These are phyloP conservation scores for Pycnonotus jocosus DNA, from an alignment of 2,113 vertebrate genomes.

Conservation along the genomic window DNA sequence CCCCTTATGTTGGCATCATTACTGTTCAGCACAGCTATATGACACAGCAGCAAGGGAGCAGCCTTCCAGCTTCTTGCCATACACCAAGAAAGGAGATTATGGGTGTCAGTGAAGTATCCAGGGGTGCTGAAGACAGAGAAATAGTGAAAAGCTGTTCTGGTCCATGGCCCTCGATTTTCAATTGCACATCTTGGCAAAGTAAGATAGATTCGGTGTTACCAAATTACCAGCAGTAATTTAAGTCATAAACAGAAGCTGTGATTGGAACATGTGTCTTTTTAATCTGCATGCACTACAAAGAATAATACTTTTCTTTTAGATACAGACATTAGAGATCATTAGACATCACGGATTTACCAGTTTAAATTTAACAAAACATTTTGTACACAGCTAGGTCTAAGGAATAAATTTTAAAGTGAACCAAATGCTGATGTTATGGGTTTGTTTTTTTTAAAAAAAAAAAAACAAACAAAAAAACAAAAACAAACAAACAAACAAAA, in stretches of 20 bases:
- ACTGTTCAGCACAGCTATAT: background rate
- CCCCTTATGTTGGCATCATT: background rate
- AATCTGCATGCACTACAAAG: background rate
- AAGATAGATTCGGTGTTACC: background rate
- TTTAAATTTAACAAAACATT: background rate
- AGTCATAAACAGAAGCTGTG: background rate
- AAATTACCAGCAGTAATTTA: background rate
- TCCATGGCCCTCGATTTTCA: background rate
- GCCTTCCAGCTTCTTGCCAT: background rate
- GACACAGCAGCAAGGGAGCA: background rate
- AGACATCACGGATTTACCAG: background rate
- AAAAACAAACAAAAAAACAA: too few relatives aligned
- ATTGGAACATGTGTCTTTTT: background rate
- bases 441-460: too few relatives aligned
- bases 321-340: background rate
- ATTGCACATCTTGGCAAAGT: background rate
- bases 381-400: background rate
- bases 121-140: background rate
- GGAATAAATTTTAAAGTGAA: background rate
- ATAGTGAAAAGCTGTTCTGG: background rate
- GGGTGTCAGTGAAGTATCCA: background rate
- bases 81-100: background rate
- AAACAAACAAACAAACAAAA: too few relatives aligned
- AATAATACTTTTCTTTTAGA: background rate
- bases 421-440: background rate